Evolutionary conservation across 92 coral and sea anemone genomes (phyloP), one percentile per base, ranked within the genome.

Genomic region (Montipora capitata): DNA sequence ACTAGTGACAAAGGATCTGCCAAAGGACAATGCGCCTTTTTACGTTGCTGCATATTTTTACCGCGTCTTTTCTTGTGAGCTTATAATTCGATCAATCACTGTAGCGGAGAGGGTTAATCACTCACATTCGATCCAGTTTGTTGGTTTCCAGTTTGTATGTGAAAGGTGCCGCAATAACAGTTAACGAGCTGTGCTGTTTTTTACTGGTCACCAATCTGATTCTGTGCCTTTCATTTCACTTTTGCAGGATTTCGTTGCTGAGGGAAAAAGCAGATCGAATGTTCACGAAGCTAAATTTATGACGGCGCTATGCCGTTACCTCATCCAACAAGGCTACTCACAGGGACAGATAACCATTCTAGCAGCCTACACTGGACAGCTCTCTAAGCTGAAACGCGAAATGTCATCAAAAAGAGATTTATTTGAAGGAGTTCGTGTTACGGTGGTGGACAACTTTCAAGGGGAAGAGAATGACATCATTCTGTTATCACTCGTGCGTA

Each of bases 281-380:
- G 42, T 83, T 44, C 99, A 96, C 87, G 99, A 96, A 78, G 99
- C 99, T 14, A 91, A 81, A 83, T 94, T 91, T 83, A 69, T 96
- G 63, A 92, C 94, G 10, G 95, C 98, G 1, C 80, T 96, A 13
- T 96, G 99, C 78, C 95, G 93, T 10, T 96, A 96, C 81, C 80
- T 96, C 20, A 92, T 96, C 77, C 94, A 88, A 42, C 99, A 96
- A 81, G 98, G 96, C 10, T 96, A 96, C 83, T 59, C 92, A 38
- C 83, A 93, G 4, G 45, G 87, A 5, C 92, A 95, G 91, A 94
- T 96, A 16, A 96, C 99, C 3, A 88, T 95, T 45, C 89, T 96
- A 16, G 93, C 99, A 7, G 94, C 94, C 86, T 96, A 96, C 92
- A 90, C 91, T 15, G 99, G 99, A 12, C 99, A 96, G 75, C 96